phyloP scores from a whole-genome alignment of 2,113 vertebrate species.

The Calonectris borealis region DNA sequence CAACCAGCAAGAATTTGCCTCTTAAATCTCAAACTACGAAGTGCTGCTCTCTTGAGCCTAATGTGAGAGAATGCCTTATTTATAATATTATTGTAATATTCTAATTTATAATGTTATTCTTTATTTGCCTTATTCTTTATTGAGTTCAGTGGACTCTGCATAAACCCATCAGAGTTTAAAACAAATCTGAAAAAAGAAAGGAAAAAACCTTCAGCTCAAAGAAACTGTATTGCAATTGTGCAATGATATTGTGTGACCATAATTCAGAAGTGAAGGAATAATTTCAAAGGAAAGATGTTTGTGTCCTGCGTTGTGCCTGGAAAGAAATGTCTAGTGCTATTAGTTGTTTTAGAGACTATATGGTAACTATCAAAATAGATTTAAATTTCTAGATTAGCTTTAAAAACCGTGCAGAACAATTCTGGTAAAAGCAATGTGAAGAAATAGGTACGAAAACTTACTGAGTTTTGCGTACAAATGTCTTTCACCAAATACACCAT shows the following conservation, averaged over 20 bases:
- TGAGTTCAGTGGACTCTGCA: neutral
- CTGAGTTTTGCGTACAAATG: neutral
- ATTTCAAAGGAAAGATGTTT: neutral
- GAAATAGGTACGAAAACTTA: neutral
- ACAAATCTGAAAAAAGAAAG: neutral
- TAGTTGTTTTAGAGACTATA: neutral
- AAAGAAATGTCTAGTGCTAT: neutral
- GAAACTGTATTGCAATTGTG: neutral
- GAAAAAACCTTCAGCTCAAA: neutral
- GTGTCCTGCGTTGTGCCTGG: neutral
- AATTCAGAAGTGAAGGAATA: neutral
- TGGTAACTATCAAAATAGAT: neutral
- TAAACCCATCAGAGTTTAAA: neutral
- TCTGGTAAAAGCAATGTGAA: neutral
- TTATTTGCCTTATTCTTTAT: neutral
- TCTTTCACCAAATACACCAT: neutral
- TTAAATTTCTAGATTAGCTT: neutral
- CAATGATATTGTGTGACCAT: neutral
- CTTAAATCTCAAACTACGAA: neutral
- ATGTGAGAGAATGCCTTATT: accelerated
- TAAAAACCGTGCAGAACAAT: neutral
- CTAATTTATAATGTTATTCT: neutral
- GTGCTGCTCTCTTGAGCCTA: neutral
- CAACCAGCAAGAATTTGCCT: neutral
- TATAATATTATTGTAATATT: neutral